phyloP scores from a whole-genome alignment of 1,140 invertebrate species.

The Caerostris extrusa region DNA sequence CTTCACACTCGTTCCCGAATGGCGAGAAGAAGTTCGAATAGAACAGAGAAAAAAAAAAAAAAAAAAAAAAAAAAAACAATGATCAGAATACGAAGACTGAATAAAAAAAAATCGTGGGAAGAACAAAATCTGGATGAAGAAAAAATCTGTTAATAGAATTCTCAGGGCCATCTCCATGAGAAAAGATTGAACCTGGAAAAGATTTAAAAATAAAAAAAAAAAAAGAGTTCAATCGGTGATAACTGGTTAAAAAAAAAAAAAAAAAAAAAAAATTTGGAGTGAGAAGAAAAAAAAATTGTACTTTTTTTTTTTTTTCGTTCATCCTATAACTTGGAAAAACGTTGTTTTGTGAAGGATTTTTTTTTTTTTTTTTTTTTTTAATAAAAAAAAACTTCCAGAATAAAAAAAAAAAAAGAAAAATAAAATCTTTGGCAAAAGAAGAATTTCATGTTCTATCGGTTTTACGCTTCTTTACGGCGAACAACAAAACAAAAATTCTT shows the following conservation, averaged over 20 bases:
- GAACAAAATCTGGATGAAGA: not conserved
- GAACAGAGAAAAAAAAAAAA: not conserved
- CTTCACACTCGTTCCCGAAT: not conserved
- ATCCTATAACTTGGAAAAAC: slow-evolving; percentile 56
- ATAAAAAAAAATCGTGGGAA: slow-evolving; percentile 30
- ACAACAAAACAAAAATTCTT: slow-evolving; percentile 44
- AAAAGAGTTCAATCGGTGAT: slow-evolving; percentile 55
- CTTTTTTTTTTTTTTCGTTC: not conserved
- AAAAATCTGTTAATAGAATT: slow-evolving; percentile 66
- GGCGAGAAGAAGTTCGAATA: not conserved
- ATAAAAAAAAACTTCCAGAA: slow-evolving; percentile 9
- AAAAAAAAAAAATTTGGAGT: too few species aligned
- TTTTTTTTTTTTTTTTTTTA: not conserved
- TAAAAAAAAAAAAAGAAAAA: not conserved
- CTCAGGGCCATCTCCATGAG: slow-evolving; percentile 59
- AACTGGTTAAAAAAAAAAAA: not conserved
- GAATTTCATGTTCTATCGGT: slow-evolving; percentile 53
- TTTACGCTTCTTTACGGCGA: slow-evolving; percentile 43
- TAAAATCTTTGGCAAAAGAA: not conserved
- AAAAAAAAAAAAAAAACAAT: not conserved
- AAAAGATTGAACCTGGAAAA: slow-evolving; percentile 40
- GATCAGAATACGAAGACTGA: not conserved
- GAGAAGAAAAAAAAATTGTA: too few species aligned
- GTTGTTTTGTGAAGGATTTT: slow-evolving; percentile 38
- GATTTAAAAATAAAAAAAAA: not conserved